phyloP scores from a whole-genome alignment of 2,113 vertebrate genomes.

The Meleagris gallopavo region DNA sequence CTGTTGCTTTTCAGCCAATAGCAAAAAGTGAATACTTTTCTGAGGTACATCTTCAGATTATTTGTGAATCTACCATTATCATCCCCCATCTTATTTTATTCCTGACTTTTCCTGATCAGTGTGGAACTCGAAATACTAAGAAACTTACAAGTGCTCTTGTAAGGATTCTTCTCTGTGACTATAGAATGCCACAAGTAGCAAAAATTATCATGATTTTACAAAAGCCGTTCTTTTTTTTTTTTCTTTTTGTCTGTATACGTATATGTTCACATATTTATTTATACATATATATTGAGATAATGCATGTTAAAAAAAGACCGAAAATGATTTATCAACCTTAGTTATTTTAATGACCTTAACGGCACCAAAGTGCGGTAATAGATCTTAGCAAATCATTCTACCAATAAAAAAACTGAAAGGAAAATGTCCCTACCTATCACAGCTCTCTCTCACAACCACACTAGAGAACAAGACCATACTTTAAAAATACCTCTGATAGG shows the following conservation, averaged over 20 bases:
- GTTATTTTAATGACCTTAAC: background rate
- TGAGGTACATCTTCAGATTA: background rate
- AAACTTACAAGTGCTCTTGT: background rate
- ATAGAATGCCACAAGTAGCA: background rate
- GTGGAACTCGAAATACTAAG: background rate
- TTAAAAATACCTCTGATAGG: background rate
- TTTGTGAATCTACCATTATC: background rate
- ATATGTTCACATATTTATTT: background rate
- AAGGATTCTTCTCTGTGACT: background rate
- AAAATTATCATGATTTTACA: background rate
- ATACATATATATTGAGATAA: background rate
- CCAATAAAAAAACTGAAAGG: background rate
- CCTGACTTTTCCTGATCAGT: background rate
- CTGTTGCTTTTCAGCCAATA: background rate
- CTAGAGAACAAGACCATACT: background rate
- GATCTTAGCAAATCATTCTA: background rate
- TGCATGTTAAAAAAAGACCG: background rate
- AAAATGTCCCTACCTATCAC: background rate
- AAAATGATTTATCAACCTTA: background rate
- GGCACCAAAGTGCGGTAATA: background rate
- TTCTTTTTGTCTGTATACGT: background rate
- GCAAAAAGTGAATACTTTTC: background rate
- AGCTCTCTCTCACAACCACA: background rate
- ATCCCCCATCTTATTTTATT: background rate
- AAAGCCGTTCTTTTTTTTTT: background rate